phyloP scores from a whole-genome alignment of 37 sponge, comb jelly and placozoan genomes.

The Corticium candelabrum region DNA sequence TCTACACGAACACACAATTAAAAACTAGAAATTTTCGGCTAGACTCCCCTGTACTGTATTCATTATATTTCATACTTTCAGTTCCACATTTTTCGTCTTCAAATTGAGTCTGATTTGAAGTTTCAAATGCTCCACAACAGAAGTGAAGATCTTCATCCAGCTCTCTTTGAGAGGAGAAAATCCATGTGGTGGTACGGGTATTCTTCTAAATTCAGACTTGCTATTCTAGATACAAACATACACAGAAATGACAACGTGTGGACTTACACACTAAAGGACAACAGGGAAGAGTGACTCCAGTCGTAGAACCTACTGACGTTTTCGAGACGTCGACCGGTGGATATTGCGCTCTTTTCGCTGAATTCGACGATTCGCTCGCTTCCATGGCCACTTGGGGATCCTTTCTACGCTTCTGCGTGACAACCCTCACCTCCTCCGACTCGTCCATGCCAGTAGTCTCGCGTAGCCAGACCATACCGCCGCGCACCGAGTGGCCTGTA shows the following conservation, averaged over 20 bases:
- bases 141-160: slow-evolving; percentile 99
- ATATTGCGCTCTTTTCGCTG: background rate
- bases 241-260: background rate
- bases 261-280: no score
- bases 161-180: slow-evolving; percentile 94
- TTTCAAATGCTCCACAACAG: slow-evolving; percentile 92
- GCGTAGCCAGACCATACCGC: no score
- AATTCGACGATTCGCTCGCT: background rate
- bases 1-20: slow-evolving; percentile 28
- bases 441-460: no score
- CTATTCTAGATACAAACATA: slow-evolving; percentile 23
- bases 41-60: no score
- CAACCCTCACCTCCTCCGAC: background rate
- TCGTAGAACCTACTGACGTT: background rate
- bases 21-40: slow-evolving; percentile 3
- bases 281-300: no score
- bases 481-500: no score
- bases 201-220: slow-evolving; percentile 53
- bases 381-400: background rate
- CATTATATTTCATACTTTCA: slow-evolving; percentile 45
- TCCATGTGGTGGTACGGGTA: slow-evolving; percentile 78
- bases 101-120: slow-evolving; percentile 91
- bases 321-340: background rate
- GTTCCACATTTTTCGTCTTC: slow-evolving; percentile 79
- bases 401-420: background rate